Conservation (phyloP, 35 echinoderm and acorn worm species). For the Heliocidaris tuberculata region DNA sequence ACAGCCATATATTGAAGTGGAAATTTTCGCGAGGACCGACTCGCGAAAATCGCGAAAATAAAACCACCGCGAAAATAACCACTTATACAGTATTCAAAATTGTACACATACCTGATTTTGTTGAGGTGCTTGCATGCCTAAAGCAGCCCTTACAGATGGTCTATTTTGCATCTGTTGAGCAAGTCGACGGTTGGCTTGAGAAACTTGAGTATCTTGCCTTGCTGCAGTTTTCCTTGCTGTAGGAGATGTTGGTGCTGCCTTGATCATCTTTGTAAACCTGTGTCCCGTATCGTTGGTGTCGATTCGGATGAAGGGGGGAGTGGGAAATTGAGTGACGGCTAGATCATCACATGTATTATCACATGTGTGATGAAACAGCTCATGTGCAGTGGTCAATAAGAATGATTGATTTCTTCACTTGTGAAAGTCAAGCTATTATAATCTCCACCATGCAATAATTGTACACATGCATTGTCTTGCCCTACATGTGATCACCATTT, state of each 20-base stretch:
- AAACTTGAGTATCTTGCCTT: conserved; percentile 75
- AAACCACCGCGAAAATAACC: no score
- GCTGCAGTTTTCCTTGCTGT: conserved; percentile 64
- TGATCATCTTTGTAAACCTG: conserved; percentile 96
- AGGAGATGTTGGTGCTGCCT: conserved; percentile 59
- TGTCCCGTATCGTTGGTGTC: conserved; percentile 31
- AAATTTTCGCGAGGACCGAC: no score
- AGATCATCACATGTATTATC: background rate
- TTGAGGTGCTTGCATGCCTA: conserved; percentile 46
- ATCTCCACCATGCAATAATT: background rate
- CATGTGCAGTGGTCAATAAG: background rate
- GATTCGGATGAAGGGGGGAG: conserved; percentile 44
- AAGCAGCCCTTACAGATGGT: conserved; percentile 79
- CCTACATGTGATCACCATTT: background rate
- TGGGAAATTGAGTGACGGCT: conserved; percentile 16
- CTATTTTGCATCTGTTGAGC: conserved; percentile 98
- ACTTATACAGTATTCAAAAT: no score
- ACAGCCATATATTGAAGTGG: no score
- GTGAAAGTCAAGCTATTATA: background rate
- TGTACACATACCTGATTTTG: background rate
- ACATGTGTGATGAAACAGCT: background rate
- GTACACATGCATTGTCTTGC: background rate
- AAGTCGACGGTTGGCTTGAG: conserved; percentile 74
- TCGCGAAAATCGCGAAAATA: no score
- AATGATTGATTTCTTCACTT: background rate